Evolutionary conservation across 2,888 invertebrate species (phyloP).

Genomic region (Conchocele bisecta): DNA sequence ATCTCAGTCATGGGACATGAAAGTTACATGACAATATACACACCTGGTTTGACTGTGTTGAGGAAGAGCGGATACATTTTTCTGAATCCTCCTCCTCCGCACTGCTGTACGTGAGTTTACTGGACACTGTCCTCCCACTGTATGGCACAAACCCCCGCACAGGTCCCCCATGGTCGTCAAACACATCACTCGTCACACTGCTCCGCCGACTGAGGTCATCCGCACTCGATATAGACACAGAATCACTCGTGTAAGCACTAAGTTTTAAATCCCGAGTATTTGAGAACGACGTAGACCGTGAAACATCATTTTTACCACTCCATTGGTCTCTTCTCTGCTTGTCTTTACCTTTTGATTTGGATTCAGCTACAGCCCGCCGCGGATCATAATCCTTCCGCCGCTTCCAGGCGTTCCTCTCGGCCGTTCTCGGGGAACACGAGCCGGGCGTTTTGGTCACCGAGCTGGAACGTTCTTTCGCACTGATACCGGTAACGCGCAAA

Average conservation of each 20-base stretch:
- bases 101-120: slow-evolving; percentile 64
- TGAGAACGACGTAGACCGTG: slow-evolving; percentile 75
- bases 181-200: slow-evolving; percentile 62
- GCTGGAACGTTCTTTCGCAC: slow-evolving; percentile 62
- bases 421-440: slow-evolving; percentile 83
- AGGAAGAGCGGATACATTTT: slow-evolving; percentile 38
- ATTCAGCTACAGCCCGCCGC: slow-evolving; percentile 95
- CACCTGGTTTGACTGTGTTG: slow-evolving; percentile 63
- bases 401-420: slow-evolving; percentile 96
- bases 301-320: slow-evolving; percentile 65
- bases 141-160: slow-evolving; percentile 67
- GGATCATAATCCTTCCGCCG: slow-evolving; percentile 97
- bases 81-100: slow-evolving; percentile 66
- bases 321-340: slow-evolving; percentile 48
- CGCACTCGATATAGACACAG: slow-evolving; percentile 66
- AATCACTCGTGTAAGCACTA: slow-evolving; percentile 56
- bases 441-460: slow-evolving; percentile 70
- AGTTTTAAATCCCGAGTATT: slow-evolving; percentile 67
- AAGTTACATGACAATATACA: slow-evolving; percentile 6
- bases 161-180: slow-evolving; percentile 59
- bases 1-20: no score
- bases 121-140: slow-evolving; percentile 60
- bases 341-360: slow-evolving; percentile 73
- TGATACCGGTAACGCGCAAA: slow-evolving; percentile 69
- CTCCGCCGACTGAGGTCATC: slow-evolving; percentile 66